phyloP scores from a whole-genome alignment of 1,140 invertebrate genomes.

The Laupala kohalensis region DNA sequence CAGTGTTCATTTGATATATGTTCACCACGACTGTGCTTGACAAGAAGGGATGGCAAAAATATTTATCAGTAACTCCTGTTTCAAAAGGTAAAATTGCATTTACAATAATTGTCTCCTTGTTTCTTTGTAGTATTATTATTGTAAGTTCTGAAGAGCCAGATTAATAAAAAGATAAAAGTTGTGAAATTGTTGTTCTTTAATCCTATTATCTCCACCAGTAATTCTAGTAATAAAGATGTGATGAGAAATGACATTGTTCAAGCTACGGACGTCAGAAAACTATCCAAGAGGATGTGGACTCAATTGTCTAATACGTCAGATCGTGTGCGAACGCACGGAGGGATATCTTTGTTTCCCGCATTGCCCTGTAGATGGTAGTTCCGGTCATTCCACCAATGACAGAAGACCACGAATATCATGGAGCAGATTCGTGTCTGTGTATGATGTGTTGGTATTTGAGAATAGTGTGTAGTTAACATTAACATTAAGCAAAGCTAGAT shows the following conservation, averaged over 20 bases:
- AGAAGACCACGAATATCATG: constrained; percentile 12
- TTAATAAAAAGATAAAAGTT: constrained; percentile 4
- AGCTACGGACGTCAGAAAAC: too few species aligned
- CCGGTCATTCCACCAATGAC: neutral
- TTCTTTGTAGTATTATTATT: constrained; percentile 13
- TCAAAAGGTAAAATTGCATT: constrained; percentile 6
- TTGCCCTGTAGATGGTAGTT: neutral
- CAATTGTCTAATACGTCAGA: too few species aligned
- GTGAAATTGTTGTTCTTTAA: neutral
- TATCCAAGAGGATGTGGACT: too few species aligned
- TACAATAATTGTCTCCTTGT: constrained; percentile 12
- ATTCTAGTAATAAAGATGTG: neutral
- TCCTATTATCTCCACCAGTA: neutral
- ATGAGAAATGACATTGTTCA: too few species aligned
- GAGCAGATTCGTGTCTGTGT: neutral
- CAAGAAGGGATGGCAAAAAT: constrained; percentile 14
- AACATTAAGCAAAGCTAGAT: too few species aligned
- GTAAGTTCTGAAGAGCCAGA: constrained; percentile 8
- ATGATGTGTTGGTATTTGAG: constrained; percentile 3
- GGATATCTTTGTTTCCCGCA: neutral
- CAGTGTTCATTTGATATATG: constrained; percentile 4
- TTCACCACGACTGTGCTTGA: constrained; percentile 8
- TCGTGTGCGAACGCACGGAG: neutral
- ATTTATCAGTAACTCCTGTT: constrained; percentile 6
- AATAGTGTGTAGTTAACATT: too few species aligned